Evolutionary conservation across 2,113 vertebrate genomes (phyloP).

Genomic region (western clawed frog (Xenopus tropicalis)): UCB_Xtro_10.0 CM004445.2:7540001-7540500

Average conservation of each 20-base stretch:
- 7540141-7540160: slow-evolving; percentile 96
- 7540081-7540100: slow-evolving; percentile 96
- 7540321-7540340: slow-evolving; percentile 36
- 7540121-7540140: slow-evolving; percentile 95
- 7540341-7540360: not conserved
- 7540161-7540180: slow-evolving; percentile 97
- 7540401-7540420: too few species aligned
- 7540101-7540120: slow-evolving; percentile 94
- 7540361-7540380: too few species aligned
- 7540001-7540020: slow-evolving; percentile 61
- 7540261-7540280: slow-evolving; percentile 26
- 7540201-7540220: slow-evolving; percentile 71
- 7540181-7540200: slow-evolving; percentile 80
- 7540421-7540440: too few species aligned
- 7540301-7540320: not conserved
- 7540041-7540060: slow-evolving; percentile 94
- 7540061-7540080: slow-evolving; percentile 93
- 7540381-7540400: too few species aligned
- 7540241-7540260: slow-evolving; percentile 63
- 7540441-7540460: too few species aligned
- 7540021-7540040: slow-evolving; percentile 90
- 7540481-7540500: too few species aligned
- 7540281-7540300: slow-evolving; percentile 19
- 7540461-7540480: too few species aligned
- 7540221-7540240: slow-evolving; percentile 76